Percentiles rank a stretch among this genome's conserved stretches.
Evolutionary conservation across 2,888 invertebrate genomes (phyloP).

Genomic region (Drosophila sordidula): DNA sequence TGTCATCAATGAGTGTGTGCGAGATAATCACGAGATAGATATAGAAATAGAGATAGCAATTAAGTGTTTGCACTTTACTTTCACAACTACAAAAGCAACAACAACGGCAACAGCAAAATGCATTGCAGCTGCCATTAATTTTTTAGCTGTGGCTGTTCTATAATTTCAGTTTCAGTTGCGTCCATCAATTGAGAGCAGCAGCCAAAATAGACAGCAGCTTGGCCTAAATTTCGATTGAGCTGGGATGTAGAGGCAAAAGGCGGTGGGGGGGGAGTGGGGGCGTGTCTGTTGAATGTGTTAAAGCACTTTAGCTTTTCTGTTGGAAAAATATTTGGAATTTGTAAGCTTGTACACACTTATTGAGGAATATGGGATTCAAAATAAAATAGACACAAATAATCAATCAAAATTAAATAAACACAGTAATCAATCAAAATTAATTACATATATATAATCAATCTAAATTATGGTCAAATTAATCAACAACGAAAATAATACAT

Average conservation of each 20-base stretch:
- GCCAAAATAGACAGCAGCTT: conserved; percentile 41
- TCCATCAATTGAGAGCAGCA: conserved; percentile 26
- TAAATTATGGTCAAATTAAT: no score
- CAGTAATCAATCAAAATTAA: no score
- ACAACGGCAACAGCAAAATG: conserved; percentile 5
- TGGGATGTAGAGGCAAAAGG: neutral
- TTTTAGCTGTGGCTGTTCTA: conserved; percentile 20
- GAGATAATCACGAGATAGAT: neutral
- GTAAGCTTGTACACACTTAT: no score
- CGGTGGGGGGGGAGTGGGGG: neutral
- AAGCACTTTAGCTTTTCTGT: conserved; percentile 23
- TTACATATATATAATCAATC: no score
- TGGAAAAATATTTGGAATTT: conserved; percentile 6
- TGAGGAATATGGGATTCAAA: neutral
- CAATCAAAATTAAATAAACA: no score
- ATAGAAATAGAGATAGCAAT: neutral
- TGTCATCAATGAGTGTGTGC: conserved; percentile 38
- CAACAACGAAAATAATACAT: no score
- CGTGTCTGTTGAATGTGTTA: neutral
- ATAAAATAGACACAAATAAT: no score
- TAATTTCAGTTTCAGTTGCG: conserved; percentile 31
- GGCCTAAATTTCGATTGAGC: conserved; percentile 30
- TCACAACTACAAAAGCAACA: conserved; percentile 21
- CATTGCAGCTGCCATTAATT: conserved; percentile 46
- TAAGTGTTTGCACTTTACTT: conserved; percentile 17